phyloP scores from a whole-genome alignment of 1,140 invertebrate species.

The Eumaeus atala region DNA sequence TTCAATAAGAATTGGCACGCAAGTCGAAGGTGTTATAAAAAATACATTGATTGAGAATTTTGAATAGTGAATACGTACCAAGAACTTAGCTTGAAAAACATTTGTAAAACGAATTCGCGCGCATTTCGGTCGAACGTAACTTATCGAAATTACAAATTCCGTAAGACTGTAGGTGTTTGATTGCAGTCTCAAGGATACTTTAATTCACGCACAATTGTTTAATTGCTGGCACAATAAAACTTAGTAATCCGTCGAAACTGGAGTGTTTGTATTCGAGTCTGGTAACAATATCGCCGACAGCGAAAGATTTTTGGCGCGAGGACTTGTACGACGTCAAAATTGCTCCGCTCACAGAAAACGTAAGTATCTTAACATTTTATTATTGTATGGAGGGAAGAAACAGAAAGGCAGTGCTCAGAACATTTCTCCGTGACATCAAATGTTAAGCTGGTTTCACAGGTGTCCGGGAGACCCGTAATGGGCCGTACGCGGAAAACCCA shows the following conservation, averaged over 20 bases:
- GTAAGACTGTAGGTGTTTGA: slow-evolving; percentile 16
- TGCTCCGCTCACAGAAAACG: slow-evolving; percentile 54
- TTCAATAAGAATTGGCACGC: neutral
- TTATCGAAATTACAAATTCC: no score
- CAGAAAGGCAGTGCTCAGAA: no score
- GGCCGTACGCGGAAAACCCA: no score
- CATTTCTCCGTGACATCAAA: no score
- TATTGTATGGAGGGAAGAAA: neutral
- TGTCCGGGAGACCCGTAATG: no score
- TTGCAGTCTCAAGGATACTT: slow-evolving; percentile 21
- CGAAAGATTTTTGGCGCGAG: slow-evolving; percentile 49
- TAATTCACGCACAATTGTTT: slow-evolving; percentile 23
- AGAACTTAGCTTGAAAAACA: no score
- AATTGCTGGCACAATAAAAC: slow-evolving; percentile 14
- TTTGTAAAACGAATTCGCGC: no score
- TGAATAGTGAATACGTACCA: no score
- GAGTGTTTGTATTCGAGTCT: slow-evolving; percentile 38
- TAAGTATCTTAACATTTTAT: slow-evolving; percentile 33
- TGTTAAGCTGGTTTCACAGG: no score
- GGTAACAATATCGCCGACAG: slow-evolving; percentile 43
- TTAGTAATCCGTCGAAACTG: slow-evolving; percentile 34
- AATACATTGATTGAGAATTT: no score
- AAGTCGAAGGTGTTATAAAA: no score
- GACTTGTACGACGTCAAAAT: slow-evolving; percentile 51
- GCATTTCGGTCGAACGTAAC: no score